These are phyloP conservation scores for Aphrophora alni DNA, from an alignment of 2,888 invertebrate genomes.

Conservation along the genomic window DNA sequence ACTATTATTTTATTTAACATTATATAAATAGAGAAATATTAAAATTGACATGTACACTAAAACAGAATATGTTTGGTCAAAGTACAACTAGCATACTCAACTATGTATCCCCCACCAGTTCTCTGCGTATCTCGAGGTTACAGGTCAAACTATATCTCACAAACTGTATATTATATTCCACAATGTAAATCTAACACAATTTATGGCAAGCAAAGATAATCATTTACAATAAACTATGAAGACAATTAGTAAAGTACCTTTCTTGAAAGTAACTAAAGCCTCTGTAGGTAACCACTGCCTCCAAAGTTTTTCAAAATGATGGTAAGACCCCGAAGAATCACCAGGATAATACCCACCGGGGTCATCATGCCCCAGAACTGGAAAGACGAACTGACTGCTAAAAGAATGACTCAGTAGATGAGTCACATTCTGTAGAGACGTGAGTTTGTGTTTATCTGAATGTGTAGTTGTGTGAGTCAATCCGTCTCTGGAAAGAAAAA, in stretches of 20 bases:
- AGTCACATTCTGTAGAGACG: slow-evolving; percentile 81
- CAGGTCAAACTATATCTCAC: too few species aligned
- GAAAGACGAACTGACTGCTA: slow-evolving; percentile 87
- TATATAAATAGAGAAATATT: too few species aligned
- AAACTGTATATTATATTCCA: too few species aligned
- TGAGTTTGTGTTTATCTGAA: slow-evolving; percentile 67
- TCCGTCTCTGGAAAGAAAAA: slow-evolving; percentile 71
- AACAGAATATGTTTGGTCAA: too few species aligned
- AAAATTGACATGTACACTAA: too few species aligned
- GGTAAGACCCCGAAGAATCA: slow-evolving; percentile 62
- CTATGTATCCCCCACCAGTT: too few species aligned
- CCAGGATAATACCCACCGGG: slow-evolving; percentile 65
- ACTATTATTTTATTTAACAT: too few species aligned
- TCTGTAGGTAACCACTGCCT: slow-evolving; percentile 85
- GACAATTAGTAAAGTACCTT: slow-evolving; percentile 65
- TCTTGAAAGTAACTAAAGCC: slow-evolving; percentile 79
- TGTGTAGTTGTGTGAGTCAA: slow-evolving; percentile 76
- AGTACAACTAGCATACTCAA: too few species aligned
- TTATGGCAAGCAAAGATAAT: too few species aligned
- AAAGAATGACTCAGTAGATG: slow-evolving; percentile 81
- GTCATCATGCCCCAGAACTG: slow-evolving; percentile 90
- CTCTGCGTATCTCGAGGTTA: too few species aligned
- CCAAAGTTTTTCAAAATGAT: slow-evolving; percentile 77
- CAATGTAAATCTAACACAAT: too few species aligned
- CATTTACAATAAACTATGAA: too few species aligned